Conservation (phyloP, 2,888 invertebrate genomes). For the Tinea trinotella region DNA sequence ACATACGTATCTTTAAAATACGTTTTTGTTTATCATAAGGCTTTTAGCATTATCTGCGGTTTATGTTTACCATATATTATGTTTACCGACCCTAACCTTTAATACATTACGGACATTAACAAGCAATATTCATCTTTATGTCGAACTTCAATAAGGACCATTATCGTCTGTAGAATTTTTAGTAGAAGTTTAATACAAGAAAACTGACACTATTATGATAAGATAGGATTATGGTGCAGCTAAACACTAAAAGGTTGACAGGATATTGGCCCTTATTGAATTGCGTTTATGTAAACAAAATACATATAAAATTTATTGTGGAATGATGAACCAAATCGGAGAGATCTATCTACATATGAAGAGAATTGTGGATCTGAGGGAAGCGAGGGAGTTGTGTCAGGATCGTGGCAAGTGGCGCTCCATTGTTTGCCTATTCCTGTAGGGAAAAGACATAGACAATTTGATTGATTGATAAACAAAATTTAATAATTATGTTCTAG, state of each 20-base stretch:
- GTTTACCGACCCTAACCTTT: constrained; percentile 6
- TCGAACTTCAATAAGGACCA: not conserved
- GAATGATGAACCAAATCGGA: no score
- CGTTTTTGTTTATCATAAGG: not conserved
- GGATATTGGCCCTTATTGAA: not conserved
- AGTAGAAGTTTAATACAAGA: constrained; percentile 7
- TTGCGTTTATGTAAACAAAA: not conserved
- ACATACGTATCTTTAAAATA: not conserved
- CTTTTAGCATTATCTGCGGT: constrained; percentile 17
- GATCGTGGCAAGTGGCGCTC: no score
- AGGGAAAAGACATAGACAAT: no score
- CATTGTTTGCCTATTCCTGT: no score
- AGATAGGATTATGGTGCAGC: constrained; percentile 7
- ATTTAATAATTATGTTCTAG: no score
- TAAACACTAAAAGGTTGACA: not conserved
- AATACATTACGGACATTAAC: not conserved
- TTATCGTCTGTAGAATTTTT: not conserved
- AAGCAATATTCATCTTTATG: not conserved
- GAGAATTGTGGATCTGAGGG: no score
- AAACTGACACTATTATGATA: constrained; percentile 8
- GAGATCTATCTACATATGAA: no score
- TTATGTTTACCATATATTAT: constrained; percentile 15
- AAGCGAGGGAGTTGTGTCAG: no score
- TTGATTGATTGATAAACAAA: no score
- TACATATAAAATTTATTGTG: no score